Evolutionary conservation across 1,140 invertebrate genomes (phyloP).

Genomic region (Saccostrea glomerata): DNA sequence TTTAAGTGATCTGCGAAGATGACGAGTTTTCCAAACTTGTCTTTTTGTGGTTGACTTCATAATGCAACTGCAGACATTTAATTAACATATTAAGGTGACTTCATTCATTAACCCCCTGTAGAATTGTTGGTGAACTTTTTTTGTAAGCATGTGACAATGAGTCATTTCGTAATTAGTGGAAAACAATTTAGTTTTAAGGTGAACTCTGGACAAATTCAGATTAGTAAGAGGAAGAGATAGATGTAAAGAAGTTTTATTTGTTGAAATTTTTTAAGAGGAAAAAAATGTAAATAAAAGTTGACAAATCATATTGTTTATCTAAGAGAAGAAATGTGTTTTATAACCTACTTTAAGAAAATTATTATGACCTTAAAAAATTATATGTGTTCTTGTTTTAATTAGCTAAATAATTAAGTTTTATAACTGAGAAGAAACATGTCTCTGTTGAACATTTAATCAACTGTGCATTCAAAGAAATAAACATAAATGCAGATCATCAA

Average conservation of each 20-base stretch:
- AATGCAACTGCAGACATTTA: not conserved
- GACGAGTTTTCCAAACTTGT: not conserved
- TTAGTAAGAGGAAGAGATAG: not conserved
- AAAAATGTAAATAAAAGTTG: not conserved
- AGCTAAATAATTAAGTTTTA: not conserved
- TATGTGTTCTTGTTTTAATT: not conserved
- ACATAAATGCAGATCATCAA: not conserved
- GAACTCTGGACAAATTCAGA: not conserved
- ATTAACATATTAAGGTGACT: not conserved
- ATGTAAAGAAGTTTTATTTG: not conserved
- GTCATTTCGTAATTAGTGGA: slow-evolving; percentile 5
- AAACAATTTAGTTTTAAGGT: not conserved
- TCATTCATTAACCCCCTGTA: slow-evolving; percentile 1
- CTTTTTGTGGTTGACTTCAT: not conserved
- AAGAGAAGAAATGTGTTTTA: not conserved
- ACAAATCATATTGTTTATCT: not conserved
- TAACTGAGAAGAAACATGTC: slow-evolving; percentile 11
- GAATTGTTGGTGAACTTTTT: not conserved
- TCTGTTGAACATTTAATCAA: slow-evolving; percentile 5
- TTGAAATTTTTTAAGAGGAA: not conserved
- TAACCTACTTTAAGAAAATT: too few species aligned
- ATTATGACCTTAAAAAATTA: not conserved
- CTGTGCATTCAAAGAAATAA: slow-evolving; percentile 7
- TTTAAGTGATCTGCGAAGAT: not conserved
- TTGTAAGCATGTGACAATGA: not conserved